These are phyloP conservation scores for Sphinx pinastri DNA, from an alignment of 2,888 invertebrate species.

Conservation along the genomic window DNA sequence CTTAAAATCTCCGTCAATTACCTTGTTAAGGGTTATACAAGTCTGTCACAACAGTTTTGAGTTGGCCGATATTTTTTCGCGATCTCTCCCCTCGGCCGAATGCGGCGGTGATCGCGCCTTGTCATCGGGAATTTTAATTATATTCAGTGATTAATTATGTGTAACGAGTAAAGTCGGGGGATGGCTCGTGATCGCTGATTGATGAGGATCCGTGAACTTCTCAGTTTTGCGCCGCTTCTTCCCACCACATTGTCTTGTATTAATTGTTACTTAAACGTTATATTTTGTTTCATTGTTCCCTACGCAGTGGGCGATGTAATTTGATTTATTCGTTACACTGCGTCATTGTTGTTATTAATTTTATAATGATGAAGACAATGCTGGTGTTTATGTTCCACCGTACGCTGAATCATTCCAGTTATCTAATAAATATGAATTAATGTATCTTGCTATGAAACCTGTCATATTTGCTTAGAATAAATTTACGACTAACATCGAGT, in stretches of 20 bases:
- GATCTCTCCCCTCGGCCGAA: conserved; percentile 45
- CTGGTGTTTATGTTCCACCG: conserved; percentile 50
- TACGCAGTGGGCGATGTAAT: conserved; percentile 68
- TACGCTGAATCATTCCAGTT: conserved; percentile 61
- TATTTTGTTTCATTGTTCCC: conserved; percentile 74
- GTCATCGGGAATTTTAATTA: conserved; percentile 83
- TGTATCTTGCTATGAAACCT: conserved; percentile 25
- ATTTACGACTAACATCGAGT: neutral
- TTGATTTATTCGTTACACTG: conserved; percentile 72
- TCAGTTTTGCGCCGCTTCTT: conserved; percentile 62
- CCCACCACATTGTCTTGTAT: conserved; percentile 68
- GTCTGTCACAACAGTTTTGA: conserved; percentile 36
- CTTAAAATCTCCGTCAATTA: conserved; percentile 22
- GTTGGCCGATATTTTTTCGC: conserved; percentile 52
- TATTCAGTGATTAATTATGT: conserved; percentile 81
- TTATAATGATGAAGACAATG: conserved; percentile 68
- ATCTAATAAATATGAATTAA: conserved; percentile 45
- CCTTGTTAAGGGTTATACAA: conserved; percentile 53
- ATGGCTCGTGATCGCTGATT: conserved; percentile 72
- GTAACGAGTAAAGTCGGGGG: conserved; percentile 68
- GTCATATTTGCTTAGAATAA: conserved; percentile 12
- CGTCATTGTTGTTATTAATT: conserved; percentile 78
- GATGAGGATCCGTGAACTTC: conserved; percentile 70
- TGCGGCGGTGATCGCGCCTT: conserved; percentile 69
- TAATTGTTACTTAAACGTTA: conserved; percentile 78